Evolutionary conservation across 1,140 invertebrate genomes (phyloP).

Genomic region (Drosophila orosa): DNA sequence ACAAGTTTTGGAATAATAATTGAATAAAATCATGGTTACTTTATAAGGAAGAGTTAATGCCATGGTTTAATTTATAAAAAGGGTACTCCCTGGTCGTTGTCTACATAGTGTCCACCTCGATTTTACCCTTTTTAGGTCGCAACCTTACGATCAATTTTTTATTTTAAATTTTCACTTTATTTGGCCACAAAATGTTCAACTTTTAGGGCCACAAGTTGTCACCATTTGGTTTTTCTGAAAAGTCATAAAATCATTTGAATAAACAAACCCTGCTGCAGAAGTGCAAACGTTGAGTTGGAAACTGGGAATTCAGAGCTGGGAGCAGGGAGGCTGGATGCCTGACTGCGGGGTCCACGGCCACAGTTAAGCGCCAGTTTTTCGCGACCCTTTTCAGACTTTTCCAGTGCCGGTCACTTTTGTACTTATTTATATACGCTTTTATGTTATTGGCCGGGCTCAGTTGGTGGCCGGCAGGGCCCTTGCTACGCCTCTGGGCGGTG

Average conservation of each 20-base stretch:
- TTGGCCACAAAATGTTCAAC: conserved; percentile 74
- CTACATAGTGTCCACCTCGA: too few relatives aligned
- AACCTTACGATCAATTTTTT: not conserved
- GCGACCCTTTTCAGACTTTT: conserved; percentile 28
- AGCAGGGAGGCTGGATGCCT: not conserved
- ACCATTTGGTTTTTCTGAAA: conserved; percentile 72
- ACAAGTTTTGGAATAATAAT: too few relatives aligned
- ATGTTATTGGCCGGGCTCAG: conserved; percentile 39
- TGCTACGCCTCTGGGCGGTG: conserved; percentile 31
- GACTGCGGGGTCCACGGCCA: conserved; percentile 5
- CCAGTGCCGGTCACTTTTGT: conserved; percentile 23
- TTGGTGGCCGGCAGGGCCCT: conserved; percentile 28
- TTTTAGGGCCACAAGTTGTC: conserved; percentile 74
- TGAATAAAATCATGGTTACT: too few relatives aligned
- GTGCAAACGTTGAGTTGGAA: not conserved
- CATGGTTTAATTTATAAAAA: not conserved
- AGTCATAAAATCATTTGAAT: conserved; percentile 79
- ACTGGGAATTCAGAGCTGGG: not conserved
- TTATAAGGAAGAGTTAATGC: not conserved
- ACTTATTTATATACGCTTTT: conserved; percentile 70
- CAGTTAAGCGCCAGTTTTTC: conserved; percentile 56
- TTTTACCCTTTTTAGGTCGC: not conserved
- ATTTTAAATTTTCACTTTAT: conserved; percentile 40
- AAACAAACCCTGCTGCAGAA: conserved; percentile 52
- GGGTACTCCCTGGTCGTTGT: not conserved